These are phyloP conservation scores for Phalanger gymnotis DNA, from an alignment of 2,797 vertebrate genomes.

Conservation along the genomic window DNA sequence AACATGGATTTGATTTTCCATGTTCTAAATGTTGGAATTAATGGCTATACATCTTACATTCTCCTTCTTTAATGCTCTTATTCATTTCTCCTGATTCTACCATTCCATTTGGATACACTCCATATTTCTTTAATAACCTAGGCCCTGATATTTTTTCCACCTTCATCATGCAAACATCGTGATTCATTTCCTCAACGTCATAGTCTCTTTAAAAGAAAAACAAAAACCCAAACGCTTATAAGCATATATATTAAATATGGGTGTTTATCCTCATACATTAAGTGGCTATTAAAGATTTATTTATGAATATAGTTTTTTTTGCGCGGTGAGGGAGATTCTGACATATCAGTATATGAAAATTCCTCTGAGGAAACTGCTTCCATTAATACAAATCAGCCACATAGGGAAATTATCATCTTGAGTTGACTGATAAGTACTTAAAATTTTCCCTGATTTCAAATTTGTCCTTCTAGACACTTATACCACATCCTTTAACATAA, in stretches of 20 bases:
- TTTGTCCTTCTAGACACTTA: neutral
- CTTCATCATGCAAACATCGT: too few species aligned
- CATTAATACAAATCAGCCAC: neutral
- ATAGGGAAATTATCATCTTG: neutral
- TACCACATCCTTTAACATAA: neutral
- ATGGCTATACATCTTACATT: neutral
- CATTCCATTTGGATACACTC: neutral
- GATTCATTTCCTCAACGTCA: neutral
- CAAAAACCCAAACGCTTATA: neutral
- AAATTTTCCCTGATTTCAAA: neutral
- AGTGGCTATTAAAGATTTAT: neutral
- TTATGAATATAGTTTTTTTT: neutral
- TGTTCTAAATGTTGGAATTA: neutral
- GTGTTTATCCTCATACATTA: neutral
- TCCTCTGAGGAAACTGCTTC: neutral
- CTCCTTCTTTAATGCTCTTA: neutral
- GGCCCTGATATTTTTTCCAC: too few species aligned
- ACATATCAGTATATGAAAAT: neutral
- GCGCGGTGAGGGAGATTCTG: neutral
- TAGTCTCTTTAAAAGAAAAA: neutral
- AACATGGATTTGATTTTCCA: neutral
- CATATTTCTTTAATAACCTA: neutral
- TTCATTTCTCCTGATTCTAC: neutral
- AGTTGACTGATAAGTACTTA: neutral
- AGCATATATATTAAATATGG: neutral